A percentile compares a stretch with the other conserved stretches of the same genome.
Conservation (phyloP, 2,113 vertebrate genomes). For the Corvus cornix region DNA sequence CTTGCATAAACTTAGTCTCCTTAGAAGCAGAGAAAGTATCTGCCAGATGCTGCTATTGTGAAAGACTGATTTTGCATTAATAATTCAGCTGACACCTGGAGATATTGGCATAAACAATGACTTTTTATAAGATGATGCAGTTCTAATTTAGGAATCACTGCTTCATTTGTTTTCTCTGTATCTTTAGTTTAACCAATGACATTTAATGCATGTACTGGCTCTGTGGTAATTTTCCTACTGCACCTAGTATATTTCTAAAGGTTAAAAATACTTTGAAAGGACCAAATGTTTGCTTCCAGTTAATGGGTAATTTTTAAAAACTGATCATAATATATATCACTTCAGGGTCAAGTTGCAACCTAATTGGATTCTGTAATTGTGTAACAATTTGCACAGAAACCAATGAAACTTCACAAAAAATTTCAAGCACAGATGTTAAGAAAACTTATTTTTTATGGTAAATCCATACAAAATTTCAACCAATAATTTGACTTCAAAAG, state of each 20-base stretch:
- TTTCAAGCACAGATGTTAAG: not conserved
- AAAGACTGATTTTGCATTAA: conserved; percentile 75
- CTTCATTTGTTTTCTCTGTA: conserved; percentile 77
- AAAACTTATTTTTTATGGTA: not conserved
- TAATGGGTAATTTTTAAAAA: not conserved
- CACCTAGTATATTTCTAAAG: not conserved
- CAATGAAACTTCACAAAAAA: not conserved
- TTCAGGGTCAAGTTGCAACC: not conserved
- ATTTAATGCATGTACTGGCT: conserved; percentile 58
- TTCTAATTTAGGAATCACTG: conserved; percentile 86
- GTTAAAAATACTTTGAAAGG: not conserved
- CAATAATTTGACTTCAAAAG: not conserved
- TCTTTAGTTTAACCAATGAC: conserved; percentile 70
- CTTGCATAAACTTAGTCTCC: conserved; percentile 48
- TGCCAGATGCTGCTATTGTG: conserved; percentile 79
- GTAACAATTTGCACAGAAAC: not conserved
- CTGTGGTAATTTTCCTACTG: conserved; percentile 50
- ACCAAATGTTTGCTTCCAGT: conserved; percentile 17
- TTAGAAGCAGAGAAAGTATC: conserved; percentile 56
- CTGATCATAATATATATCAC: not conserved
- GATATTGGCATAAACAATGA: conserved; percentile 92
- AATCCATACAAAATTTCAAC: not conserved
- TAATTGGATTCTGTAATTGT: not conserved
- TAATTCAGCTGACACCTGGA: conserved; percentile 89
- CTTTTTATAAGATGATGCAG: conserved; percentile 89